phyloP scores from a whole-genome alignment of 2,888 invertebrate genomes.

The Nesidiocoris tenuis region DNA sequence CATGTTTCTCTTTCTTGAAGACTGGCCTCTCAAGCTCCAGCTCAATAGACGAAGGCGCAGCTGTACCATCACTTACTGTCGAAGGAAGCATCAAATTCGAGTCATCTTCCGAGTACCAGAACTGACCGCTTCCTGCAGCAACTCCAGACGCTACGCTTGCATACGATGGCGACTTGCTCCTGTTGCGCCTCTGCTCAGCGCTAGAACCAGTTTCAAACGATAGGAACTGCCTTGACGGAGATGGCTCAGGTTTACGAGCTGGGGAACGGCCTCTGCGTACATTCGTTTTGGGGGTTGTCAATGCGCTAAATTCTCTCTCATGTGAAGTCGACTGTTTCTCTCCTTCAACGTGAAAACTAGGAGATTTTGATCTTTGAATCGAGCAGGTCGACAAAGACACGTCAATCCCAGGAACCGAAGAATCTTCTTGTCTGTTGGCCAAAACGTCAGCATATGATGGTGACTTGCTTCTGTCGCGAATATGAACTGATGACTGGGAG shows the following conservation, averaged over 20 bases:
- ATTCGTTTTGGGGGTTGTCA: not conserved
- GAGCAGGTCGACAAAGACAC: not conserved
- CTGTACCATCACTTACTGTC: not conserved
- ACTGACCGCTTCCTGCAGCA: constrained; percentile 12
- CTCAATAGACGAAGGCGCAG: not conserved
- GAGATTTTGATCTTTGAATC: not conserved
- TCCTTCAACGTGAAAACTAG: not conserved
- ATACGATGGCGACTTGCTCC: constrained; percentile 34
- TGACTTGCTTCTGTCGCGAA: constrained; percentile 22
- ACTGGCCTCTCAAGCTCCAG: not conserved
- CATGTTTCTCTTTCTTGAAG: not conserved
- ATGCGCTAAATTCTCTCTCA: not conserved
- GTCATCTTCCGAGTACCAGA: constrained; percentile 28
- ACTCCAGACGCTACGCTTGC: constrained; percentile 29
- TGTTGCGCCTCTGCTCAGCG: not conserved
- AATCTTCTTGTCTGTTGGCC: constrained; percentile 22
- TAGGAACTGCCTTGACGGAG: not conserved
- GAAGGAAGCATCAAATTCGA: constrained; percentile 5
- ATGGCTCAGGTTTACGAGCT: not conserved
- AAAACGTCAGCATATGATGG: constrained; percentile 37
- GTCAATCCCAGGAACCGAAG: not conserved
- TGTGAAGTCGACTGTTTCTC: not conserved
- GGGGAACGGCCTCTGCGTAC: not conserved
- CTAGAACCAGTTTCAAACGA: not conserved
- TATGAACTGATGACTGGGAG: not conserved